Percentiles rank a stretch among this genome's conserved stretches.
Evolutionary conservation across 2,113 vertebrate genomes (phyloP).

Genomic region (Arothron firmamentum): DNA sequence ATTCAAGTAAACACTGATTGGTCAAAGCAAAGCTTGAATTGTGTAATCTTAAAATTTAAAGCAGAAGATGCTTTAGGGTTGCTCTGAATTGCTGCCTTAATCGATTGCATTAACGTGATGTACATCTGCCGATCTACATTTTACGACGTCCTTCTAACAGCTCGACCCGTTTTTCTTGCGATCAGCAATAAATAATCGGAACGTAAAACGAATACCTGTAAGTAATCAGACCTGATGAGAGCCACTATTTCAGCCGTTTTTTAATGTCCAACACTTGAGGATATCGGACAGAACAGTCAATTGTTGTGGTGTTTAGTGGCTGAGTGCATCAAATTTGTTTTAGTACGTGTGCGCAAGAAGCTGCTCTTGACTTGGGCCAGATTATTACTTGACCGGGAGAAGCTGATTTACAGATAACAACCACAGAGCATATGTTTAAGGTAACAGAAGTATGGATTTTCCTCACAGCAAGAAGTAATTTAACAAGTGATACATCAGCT

Average conservation of each 20-base stretch:
- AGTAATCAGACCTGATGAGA: not conserved
- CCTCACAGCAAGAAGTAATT: slow-evolving; percentile 26
- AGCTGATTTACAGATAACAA: not conserved
- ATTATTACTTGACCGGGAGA: slow-evolving; percentile 16
- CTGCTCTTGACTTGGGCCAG: not conserved
- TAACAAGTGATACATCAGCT: slow-evolving; percentile 25
- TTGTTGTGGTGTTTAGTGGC: not conserved
- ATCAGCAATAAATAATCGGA: not conserved
- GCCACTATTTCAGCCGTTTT: not conserved
- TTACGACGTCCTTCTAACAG: not conserved
- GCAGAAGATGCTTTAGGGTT: slow-evolving; percentile 11
- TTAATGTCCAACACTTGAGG: not conserved
- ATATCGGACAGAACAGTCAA: not conserved
- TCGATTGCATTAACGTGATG: slow-evolving; percentile 35
- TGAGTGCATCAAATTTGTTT: not conserved
- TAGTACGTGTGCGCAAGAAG: not conserved
- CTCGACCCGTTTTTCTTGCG: not conserved
- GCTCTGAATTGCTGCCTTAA: slow-evolving; percentile 16
- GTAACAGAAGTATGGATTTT: slow-evolving; percentile 17
- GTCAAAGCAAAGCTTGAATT: not conserved
- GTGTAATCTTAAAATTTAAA: slow-evolving; percentile 16
- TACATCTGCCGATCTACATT: not conserved
- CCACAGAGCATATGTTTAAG: not conserved
- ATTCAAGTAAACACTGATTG: slow-evolving; percentile 4
- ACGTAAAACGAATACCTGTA: not conserved